Evolutionary conservation across 92 coral and sea anemone genomes (phyloP).

Genomic region (Scolanthus callimorphus): DNA sequence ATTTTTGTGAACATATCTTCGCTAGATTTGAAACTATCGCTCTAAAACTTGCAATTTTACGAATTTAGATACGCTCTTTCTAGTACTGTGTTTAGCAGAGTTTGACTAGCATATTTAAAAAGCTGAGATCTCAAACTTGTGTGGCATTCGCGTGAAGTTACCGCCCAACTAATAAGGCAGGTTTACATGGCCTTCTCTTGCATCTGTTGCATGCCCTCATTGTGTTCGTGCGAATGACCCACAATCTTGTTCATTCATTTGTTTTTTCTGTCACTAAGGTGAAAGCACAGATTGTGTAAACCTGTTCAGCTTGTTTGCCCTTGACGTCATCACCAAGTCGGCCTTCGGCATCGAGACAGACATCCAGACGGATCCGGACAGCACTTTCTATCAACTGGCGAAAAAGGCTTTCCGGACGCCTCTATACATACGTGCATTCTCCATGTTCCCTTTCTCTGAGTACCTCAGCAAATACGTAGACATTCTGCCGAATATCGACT

Average conservation of each 20-base stretch:
- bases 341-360: conserved; percentile 42
- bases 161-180: too few species aligned
- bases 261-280: conserved; percentile 11
- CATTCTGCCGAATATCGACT: conserved; percentile 32
- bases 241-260: neutral
- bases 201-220: too few species aligned
- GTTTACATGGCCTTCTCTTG: too few species aligned
- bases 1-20: too few species aligned
- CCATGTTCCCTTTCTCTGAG: conserved; percentile 59
- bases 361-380: conserved; percentile 42
- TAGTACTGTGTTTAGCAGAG: too few species aligned
- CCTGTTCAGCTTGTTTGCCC: conserved; percentile 39
- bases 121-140: too few species aligned
- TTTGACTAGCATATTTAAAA: too few species aligned
- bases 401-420: conserved; percentile 32
- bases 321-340: conserved; percentile 49
- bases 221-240: neutral
- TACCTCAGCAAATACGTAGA: conserved; percentile 31
- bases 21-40: too few species aligned
- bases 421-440: conserved; percentile 25
- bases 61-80: too few species aligned
- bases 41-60: too few species aligned
- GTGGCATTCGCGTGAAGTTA: too few species aligned
- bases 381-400: conserved; percentile 20
- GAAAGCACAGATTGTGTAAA: conserved; percentile 19